Evolutionary conservation across 2,888 invertebrate genomes (phyloP).

Genomic region (Machimus rusticus): DNA sequence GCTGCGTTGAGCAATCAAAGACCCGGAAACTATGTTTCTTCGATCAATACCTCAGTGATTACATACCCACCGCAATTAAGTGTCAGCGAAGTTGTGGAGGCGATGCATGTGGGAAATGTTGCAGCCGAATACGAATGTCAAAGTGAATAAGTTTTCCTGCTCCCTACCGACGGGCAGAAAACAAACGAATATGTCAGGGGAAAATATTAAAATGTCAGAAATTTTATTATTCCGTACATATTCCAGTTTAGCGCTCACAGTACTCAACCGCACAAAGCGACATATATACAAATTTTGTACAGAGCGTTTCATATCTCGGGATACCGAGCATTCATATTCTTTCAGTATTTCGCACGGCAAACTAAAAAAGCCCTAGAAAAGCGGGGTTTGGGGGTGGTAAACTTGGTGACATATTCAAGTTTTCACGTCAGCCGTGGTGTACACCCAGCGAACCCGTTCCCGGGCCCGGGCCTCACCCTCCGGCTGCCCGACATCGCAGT

Average conservation of each 20-base stretch:
- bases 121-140: background rate
- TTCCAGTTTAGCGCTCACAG: constrained; percentile 20
- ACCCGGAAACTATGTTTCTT: background rate
- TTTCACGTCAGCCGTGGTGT: constrained; percentile 11
- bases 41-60: background rate
- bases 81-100: constrained; percentile 18
- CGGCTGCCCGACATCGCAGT: background rate
- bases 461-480: background rate
- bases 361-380: constrained; percentile 8
- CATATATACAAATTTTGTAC: background rate
- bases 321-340: constrained; percentile 12
- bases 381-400: background rate
- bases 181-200: constrained; percentile 41
- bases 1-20: too few species aligned
- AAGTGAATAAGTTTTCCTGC: constrained; percentile 30
- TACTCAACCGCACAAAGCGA: background rate
- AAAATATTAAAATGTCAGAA: constrained; percentile 43
- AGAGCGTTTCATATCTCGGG: background rate
- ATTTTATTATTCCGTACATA: constrained; percentile 40
- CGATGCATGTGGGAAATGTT: constrained; percentile 24
- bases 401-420: constrained; percentile 39
- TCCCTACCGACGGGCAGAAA: constrained; percentile 12
- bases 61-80: background rate
- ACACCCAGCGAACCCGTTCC: background rate
- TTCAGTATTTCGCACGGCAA: background rate